Conservation (phyloP, 2,888 invertebrate species). For the Linnaemya tessellans region DNA sequence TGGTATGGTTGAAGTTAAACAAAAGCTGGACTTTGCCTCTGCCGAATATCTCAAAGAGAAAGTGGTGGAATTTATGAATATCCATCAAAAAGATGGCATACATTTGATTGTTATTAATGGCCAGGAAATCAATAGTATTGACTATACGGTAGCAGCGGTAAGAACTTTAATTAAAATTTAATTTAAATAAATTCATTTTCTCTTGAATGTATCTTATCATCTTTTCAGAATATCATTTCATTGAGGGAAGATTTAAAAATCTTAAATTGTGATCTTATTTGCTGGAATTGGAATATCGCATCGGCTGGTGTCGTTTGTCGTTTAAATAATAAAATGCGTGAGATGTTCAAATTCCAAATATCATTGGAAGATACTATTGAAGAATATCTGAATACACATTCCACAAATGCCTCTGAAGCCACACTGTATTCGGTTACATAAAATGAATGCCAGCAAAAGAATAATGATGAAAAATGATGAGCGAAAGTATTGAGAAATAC, state of each 20-base stretch:
- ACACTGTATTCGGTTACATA: slow-evolving; percentile 70
- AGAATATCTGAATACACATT: slow-evolving; percentile 81
- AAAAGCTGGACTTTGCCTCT: slow-evolving; percentile 90
- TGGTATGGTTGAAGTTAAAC: slow-evolving; percentile 88
- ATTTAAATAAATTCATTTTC: not conserved
- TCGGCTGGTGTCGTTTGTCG: slow-evolving; percentile 81
- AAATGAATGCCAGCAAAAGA: not conserved
- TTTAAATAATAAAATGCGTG: slow-evolving; percentile 75
- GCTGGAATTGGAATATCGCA: slow-evolving; percentile 84
- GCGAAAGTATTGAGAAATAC: not conserved
- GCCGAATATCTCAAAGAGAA: slow-evolving; percentile 88
- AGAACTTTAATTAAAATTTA: slow-evolving; percentile 54
- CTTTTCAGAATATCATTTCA: slow-evolving; percentile 84
- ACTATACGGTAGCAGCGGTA: slow-evolving; percentile 87
- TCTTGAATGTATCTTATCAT: slow-evolving; percentile 43
- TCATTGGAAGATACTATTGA: slow-evolving; percentile 77
- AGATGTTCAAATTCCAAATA: slow-evolving; percentile 78
- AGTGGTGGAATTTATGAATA: slow-evolving; percentile 89
- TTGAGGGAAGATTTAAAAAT: slow-evolving; percentile 85
- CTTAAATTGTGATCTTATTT: slow-evolving; percentile 84
- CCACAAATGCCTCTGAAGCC: slow-evolving; percentile 76
- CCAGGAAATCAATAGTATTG: slow-evolving; percentile 85
- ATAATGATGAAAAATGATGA: not conserved
- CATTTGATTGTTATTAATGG: slow-evolving; percentile 90
- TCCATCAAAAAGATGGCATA: slow-evolving; percentile 85